These are phyloP conservation scores for Squalus acanthias DNA, from an alignment of 2,797 vertebrate species.

Conservation along the genomic window DNA sequence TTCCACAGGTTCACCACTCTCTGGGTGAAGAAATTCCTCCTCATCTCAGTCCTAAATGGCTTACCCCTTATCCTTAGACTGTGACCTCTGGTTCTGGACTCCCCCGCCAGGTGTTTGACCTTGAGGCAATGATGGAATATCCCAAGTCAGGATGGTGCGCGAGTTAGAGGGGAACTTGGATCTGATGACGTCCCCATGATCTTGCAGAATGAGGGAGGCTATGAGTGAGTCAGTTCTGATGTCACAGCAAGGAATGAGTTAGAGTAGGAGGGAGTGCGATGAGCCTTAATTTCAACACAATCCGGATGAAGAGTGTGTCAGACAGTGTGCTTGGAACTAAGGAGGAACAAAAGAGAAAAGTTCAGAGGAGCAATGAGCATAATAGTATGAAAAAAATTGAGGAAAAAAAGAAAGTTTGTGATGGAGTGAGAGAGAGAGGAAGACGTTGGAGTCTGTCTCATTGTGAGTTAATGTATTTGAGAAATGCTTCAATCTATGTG, in stretches of 20 bases:
- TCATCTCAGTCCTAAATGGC: too few species aligned
- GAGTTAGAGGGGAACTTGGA: neutral
- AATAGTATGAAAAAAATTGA: neutral
- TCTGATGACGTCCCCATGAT: neutral
- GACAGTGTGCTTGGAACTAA: too few species aligned
- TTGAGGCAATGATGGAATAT: neutral
- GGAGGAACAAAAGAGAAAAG: neutral
- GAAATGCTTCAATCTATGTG: neutral
- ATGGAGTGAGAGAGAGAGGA: neutral
- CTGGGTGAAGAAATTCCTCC: too few species aligned
- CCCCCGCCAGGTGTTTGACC: too few species aligned
- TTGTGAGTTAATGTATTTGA: neutral
- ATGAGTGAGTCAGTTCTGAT: neutral
- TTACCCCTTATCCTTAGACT: too few species aligned
- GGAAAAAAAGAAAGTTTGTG: neutral
- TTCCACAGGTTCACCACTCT: too few species aligned
- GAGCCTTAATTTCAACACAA: neutral
- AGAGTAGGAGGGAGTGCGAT: neutral
- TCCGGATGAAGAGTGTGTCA: neutral
- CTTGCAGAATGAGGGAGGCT: neutral
- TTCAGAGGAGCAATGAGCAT: neutral
- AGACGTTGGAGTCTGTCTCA: too few species aligned
- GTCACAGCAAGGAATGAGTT: neutral
- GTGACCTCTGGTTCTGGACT: too few species aligned
- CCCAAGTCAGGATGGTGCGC: neutral